Base-by-base conservation (phyloP, 2,888 invertebrate genomes). In the Drosophila crucigera region DNA sequence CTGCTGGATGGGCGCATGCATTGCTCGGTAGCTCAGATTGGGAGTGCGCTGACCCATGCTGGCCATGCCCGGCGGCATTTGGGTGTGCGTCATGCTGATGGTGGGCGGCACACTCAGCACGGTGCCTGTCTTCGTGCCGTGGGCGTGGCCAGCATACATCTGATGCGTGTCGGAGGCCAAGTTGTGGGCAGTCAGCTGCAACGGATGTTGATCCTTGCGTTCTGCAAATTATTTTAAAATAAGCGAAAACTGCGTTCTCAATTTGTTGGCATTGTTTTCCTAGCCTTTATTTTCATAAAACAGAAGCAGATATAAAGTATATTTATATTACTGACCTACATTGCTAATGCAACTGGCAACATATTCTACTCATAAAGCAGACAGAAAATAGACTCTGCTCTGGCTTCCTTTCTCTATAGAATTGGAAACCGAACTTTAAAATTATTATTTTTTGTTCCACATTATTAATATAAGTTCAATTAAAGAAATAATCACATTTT, bases 131-230 rank as follows among this genome's bases (percentile, higher is more conserved):
- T 82, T 87, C 59, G 72, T 70, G 4, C 41, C 43, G 9, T 77
- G 87, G 59, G 73, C 67, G 47, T 71, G 82, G 67, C 76, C 49
- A 14, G 78, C 70, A 47, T 89, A 86, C 60, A 89, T 50, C 53
- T 85, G 86, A 70, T 90, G 81, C 54, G 76, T 91, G 59, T 91
- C 92, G 55, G 91, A 84, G 66, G 82, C 90, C 75, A 91, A 78
- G 50, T 91, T 91, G 64, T 92, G 92, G 16, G 91, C 91, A 56
- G 88, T 87, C 67, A 88, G 69, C 71, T 88, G 85, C 64, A 83
- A 52, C 19, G 84, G 89, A 77, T 91, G 92, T 62, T 91, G 89
- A 61, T 93, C 92, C 66, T 92, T 92, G 67, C 92, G 92, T 53
- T 92, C 92, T 92, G 79, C 3, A 55, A 47, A 47, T 47, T 25